Base-by-base conservation (phyloP, 2,113 vertebrate species). In the Australoheros scitulus region DNA sequence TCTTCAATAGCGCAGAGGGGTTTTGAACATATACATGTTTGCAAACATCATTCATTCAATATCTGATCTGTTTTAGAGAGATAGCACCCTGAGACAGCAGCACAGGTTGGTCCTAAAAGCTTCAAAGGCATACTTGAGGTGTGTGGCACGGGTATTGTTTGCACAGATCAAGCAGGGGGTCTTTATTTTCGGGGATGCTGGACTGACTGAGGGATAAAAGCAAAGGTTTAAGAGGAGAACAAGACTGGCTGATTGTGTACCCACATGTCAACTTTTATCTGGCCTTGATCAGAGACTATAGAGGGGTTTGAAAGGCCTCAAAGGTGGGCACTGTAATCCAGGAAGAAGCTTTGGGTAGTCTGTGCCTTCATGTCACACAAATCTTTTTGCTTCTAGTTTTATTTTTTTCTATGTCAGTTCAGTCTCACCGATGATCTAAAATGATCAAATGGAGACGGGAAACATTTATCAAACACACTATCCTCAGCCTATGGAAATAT, bases 71-170 rank as follows among this genome's bases (percentile, higher is more conserved):
- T 24, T 84, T 79, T 22, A 59, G 63, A 74, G 65, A 86, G 90
- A 89, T 60, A 52, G 61, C 55, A 82, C 76, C 85, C 52, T 1
- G 60, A 89, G 77, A 90, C 91, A 55, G 76, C 32, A 47, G 78
- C 76, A 24, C 82, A 52, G 82, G 80, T 78, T 34, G 68, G 79
- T 59, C 81, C 84, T 85, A 36, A 14, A 58, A 58, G 83, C 88
- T 92, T 94, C 94, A 94, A 93, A 94, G 88, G 84, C 83, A 64
- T 29, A 52, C 79, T 79, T 74, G 50, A 88, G 88, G 82, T 88
- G 89, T 91, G 90, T 87, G 84, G 85, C 72, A 59, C 77, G 32
- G 89, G 68, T 75, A 82, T 94, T 90, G 91, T 93, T 88, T 77
- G 5, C 43, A 17, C 34, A 74, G 83, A 89, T 89, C 81, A 80